Conservation (phyloP, 2,797 vertebrate genomes). For the Coreius guichenoti region DNA sequence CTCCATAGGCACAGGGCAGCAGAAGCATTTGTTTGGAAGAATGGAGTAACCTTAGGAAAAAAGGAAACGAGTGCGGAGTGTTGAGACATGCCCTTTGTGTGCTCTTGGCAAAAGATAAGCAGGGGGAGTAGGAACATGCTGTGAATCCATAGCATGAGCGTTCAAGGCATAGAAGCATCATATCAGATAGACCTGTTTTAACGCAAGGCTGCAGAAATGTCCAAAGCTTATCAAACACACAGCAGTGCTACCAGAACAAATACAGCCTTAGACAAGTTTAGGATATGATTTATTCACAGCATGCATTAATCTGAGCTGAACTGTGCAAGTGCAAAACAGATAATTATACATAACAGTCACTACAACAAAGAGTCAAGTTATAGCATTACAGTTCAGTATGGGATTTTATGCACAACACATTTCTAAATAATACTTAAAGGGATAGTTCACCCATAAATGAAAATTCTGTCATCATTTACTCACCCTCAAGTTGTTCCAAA, state of each 20-base stretch:
- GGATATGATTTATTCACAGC: conserved; percentile 26
- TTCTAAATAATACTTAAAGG: not conserved
- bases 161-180: not conserved
- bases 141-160: conserved; percentile 6
- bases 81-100: conserved; percentile 51
- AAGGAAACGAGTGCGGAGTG: conserved; percentile 35
- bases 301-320: not conserved
- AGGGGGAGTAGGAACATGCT: conserved; percentile 23
- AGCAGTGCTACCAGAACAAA: not conserved
- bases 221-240: conserved; percentile 3
- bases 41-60: conserved; percentile 45
- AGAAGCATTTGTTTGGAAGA: conserved; percentile 56
- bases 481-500: too few species aligned
- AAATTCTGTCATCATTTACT: too few species aligned
- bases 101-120: conserved; percentile 56
- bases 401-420: conserved; percentile 8
- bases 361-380: not conserved
- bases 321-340: not conserved
- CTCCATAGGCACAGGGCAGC: conserved; percentile 33
- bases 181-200: conserved; percentile 11
- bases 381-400: not conserved
- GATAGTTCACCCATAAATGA: too few species aligned
- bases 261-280: not conserved
- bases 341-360: not conserved
- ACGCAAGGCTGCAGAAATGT: not conserved